Evolutionary conservation across 2,113 vertebrate genomes (phyloP).

Genomic region (Jaculus jaculus): DNA sequence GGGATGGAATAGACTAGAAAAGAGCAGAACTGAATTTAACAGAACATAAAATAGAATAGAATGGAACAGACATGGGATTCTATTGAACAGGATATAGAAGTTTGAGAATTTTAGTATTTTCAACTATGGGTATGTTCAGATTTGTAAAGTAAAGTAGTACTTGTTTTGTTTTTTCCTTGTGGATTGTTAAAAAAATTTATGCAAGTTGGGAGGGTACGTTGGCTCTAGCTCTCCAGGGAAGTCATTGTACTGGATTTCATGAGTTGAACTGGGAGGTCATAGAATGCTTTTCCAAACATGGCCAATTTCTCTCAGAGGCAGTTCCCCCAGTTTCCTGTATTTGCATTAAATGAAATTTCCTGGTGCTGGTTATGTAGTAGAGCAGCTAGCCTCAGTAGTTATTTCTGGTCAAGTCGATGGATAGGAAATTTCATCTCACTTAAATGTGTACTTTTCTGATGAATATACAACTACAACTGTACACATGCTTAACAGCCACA

Average conservation of each 20-base stretch:
- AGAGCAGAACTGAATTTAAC: too few species aligned
- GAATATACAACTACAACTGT: neutral
- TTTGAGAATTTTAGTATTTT: neutral
- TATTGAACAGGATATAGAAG: neutral
- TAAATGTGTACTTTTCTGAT: neutral
- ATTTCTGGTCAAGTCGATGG: neutral
- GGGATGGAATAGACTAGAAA: neutral
- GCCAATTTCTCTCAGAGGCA: neutral
- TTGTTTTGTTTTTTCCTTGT: neutral
- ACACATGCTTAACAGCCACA: neutral
- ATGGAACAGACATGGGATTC: neutral
- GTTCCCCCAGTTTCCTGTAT: neutral
- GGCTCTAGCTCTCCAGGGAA: too few species aligned
- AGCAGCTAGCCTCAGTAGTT: neutral
- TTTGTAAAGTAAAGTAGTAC: neutral
- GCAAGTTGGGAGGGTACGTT: too few species aligned
- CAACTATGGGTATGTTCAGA: neutral
- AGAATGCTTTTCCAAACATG: neutral
- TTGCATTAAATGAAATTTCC: neutral
- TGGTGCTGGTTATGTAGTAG: neutral
- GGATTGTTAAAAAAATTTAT: neutral
- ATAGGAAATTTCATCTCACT: neutral
- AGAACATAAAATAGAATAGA: too few species aligned
- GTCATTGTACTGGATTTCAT: neutral
- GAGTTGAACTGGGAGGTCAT: neutral